Base-by-base conservation (phyloP, 2,797 vertebrate genomes). In the Pogonophryne albipinna region DNA sequence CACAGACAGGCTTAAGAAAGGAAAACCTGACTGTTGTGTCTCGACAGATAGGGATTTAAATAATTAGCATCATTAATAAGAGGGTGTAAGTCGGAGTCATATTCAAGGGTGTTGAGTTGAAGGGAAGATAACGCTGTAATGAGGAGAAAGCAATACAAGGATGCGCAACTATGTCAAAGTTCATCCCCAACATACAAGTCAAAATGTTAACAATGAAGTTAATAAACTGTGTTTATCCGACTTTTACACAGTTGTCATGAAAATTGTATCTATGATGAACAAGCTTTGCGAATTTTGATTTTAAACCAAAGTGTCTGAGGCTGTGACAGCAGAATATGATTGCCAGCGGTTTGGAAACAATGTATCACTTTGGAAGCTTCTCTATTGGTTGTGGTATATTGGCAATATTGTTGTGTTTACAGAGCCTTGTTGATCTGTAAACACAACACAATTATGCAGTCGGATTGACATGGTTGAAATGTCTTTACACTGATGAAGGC, bases 51-150 rank as follows among this genome's bases (percentile, higher is more conserved):
- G 82, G 87, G 93, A 91, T 89, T 92, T 89, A 59, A 83, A 71
- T 92, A 94, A 95, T 95, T 95, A 95, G 91, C 93, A 94, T 91
- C 87, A 84, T 83, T 95, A 95, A 94, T 92, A 92, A 87, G 91
- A 61, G 46, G 65, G 79, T 73, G 66, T 84, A 71, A 38, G 34
- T 38, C 44, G 12, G 80, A 91, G 69, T 74, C 60, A 77, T 73
- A 86, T 81, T 88, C 75, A 87, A 80, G 85, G 60, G 79, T 86
- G 87, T 90, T 49, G 63, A 71, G 78, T 85, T 76, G 66, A 63
- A 66, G 82, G 65, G 72, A 76, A 86, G 80, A 87, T 83, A 85
- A 83, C 4, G 9, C 31, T 34, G 72, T 58, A 51, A 79, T 72
- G 74, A 68, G 58, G 19, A 67, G 38, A 72, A 60, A 41, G 52